phyloP scores from a whole-genome alignment of 2,888 invertebrate genomes.

The Mythimna lalbum region DNA sequence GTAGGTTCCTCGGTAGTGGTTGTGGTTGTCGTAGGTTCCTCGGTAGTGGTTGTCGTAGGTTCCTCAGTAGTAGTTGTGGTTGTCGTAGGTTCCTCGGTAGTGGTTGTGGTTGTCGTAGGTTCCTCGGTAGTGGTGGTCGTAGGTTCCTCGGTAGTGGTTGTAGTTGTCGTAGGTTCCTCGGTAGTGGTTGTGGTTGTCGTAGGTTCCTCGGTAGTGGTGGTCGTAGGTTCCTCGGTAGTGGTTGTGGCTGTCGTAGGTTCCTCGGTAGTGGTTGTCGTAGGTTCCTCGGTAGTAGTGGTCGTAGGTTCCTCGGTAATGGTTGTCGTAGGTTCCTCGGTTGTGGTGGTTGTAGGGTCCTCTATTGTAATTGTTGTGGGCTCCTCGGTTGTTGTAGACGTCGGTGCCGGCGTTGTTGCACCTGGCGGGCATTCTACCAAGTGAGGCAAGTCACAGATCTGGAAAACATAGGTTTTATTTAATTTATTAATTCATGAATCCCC shows the following conservation, averaged over 20 bases:
- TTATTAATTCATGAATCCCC: too few species aligned
- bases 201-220: background rate
- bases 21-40: background rate
- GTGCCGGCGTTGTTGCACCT: background rate
- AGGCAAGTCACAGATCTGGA: conserved; percentile 34
- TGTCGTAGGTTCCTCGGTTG: background rate
- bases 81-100: background rate
- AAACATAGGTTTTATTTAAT: background rate
- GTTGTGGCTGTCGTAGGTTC: background rate
- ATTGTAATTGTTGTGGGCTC: too few species aligned
- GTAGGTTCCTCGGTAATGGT: background rate
- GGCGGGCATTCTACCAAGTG: conserved; percentile 24
- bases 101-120: conserved; percentile 6
- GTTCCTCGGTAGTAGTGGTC: background rate
- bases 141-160: conserved; percentile 17
- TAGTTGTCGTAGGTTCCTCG: background rate
- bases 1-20: conserved; percentile 14
- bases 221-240: background rate
- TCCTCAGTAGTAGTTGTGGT: background rate
- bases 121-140: background rate
- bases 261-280: background rate
- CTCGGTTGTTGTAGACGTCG: background rate
- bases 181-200: conserved; percentile 16
- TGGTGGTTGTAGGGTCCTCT: background rate
- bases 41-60: conserved; percentile 17